Conservation (phyloP, 2,113 vertebrate genomes). For the Ranitomeya imitator region DNA sequence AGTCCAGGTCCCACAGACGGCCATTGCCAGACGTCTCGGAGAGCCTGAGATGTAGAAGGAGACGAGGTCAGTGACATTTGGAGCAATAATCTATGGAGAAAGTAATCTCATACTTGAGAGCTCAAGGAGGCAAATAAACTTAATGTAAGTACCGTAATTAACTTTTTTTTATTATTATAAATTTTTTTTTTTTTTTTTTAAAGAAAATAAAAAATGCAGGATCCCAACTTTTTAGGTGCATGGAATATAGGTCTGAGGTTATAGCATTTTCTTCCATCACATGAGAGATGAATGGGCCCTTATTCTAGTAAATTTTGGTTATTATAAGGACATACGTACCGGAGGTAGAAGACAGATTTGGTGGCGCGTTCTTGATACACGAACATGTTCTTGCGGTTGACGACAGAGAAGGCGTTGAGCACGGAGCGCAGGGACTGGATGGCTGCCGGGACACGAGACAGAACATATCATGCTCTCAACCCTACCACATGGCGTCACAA, state of each 20-base stretch:
- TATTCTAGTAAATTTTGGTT: no score
- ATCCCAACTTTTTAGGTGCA: no score
- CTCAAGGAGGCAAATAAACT: no score
- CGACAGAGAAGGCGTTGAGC: constrained; percentile 93
- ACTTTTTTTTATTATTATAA: no score
- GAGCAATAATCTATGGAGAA: no score
- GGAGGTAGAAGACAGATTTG: constrained; percentile 94
- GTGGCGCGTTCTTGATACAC: constrained; percentile 96
- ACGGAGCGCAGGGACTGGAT: constrained; percentile 95
- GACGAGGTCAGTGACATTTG: not conserved
- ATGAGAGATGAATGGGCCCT: no score
- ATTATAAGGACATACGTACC: constrained; percentile 64
- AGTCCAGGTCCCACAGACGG: constrained; percentile 80
- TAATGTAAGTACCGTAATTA: no score
- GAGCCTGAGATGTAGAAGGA: constrained; percentile 72
- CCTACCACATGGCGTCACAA: not conserved
- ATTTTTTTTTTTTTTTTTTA: no score
- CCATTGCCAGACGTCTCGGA: constrained; percentile 87
- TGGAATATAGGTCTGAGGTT: no score
- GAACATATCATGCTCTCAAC: not conserved
- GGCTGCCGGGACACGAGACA: constrained; percentile 69
- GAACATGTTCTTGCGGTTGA: constrained; percentile 99
- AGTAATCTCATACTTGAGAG: no score
- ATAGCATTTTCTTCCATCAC: no score
- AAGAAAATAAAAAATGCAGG: no score